Percentiles rank a stretch among this genome's conserved stretches.
These are phyloP conservation scores for Pedetes capensis DNA, from an alignment of 2,113 vertebrate species.

Conservation along the genomic window DNA sequence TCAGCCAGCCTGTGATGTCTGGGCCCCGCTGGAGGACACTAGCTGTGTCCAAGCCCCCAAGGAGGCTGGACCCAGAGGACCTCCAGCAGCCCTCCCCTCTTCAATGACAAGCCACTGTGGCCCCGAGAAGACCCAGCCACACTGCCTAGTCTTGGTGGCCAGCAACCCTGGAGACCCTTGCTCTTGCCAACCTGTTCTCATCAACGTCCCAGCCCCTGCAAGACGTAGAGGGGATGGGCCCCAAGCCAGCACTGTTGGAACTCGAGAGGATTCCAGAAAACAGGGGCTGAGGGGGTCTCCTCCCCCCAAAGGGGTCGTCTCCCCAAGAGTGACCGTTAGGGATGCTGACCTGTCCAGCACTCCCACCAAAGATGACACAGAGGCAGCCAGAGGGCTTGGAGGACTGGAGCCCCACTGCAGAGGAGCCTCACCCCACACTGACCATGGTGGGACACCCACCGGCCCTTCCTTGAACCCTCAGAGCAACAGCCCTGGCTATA, in stretches of 20 bases:
- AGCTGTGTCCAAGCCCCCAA: neutral
- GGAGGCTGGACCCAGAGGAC: accelerated
- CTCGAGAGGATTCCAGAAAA: neutral
- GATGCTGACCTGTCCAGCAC: neutral
- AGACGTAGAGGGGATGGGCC: accelerated
- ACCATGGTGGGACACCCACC: accelerated
- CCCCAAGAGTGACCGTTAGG: neutral
- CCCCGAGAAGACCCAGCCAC: neutral
- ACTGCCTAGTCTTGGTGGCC: neutral
- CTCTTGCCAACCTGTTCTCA: accelerated
- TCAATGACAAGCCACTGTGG: neutral
- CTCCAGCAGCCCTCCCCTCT: accelerated
- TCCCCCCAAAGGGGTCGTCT: neutral
- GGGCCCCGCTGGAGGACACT: neutral
- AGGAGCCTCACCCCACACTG: neutral
- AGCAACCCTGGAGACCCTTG: neutral
- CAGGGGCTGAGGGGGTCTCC: neutral
- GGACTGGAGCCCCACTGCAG: constrained; percentile 57
- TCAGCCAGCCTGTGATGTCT: neutral
- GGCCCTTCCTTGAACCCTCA: constrained; percentile 70
- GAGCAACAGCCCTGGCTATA: constrained; percentile 51
- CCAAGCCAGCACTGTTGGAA: neutral
- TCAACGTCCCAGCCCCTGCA: accelerated
- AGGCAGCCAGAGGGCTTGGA: neutral
- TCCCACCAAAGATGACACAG: neutral